Conservation (phyloP, 2,113 vertebrate genomes). For the Serilophus lunatus region DNA sequence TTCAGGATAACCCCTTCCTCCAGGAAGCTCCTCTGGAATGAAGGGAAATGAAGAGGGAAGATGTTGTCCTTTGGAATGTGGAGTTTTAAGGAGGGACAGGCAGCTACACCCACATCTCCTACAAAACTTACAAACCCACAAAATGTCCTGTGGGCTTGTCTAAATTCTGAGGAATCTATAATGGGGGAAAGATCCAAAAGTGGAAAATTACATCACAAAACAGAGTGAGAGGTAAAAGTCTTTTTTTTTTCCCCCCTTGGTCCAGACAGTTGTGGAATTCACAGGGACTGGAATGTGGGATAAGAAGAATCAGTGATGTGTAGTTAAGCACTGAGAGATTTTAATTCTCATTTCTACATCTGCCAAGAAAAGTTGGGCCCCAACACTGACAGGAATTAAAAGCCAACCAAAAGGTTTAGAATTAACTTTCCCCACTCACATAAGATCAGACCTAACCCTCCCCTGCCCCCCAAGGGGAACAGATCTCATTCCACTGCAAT, state of each 20-base stretch:
- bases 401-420: neutral
- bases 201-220: neutral
- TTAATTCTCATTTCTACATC: neutral
- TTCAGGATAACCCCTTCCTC: neutral
- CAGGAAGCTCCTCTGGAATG: neutral
- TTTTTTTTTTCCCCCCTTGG: too few relatives aligned
- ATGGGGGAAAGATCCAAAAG: neutral
- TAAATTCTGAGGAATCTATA: neutral
- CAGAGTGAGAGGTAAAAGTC: neutral
- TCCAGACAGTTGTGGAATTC: neutral
- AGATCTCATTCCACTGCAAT: neutral
- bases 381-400: neutral
- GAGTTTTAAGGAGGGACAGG: neutral
- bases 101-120: neutral
- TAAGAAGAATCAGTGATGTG: neutral
- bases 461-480: neutral
- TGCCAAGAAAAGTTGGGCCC: neutral
- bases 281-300: neutral
- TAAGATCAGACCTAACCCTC: neutral
- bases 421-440: neutral
- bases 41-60: accelerated
- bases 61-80: neutral
- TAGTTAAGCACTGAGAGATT: neutral
- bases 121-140: neutral
- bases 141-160: neutral